Percentiles rank a stretch among this genome's conserved stretches.
phyloP scores from a whole-genome alignment of 2,888 invertebrate genomes.

The Seladonia tumulorum region DNA sequence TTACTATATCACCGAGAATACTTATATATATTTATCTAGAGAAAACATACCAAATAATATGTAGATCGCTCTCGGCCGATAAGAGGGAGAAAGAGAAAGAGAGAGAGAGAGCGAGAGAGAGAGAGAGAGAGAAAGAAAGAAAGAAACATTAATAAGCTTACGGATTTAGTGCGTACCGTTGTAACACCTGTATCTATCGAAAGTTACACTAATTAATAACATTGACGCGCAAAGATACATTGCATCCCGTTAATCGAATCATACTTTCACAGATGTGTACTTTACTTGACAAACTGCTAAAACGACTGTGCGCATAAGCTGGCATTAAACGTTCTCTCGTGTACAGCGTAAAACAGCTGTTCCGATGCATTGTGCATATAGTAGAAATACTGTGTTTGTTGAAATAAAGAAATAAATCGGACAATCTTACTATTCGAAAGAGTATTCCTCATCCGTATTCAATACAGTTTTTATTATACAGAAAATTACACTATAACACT shows the following conservation, averaged over 20 bases:
- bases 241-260: slow-evolving; percentile 53
- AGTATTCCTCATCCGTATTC: slow-evolving; percentile 11
- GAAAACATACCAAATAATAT: slow-evolving; percentile 45
- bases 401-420: slow-evolving; percentile 65
- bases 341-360: slow-evolving; percentile 55
- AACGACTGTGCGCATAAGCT: slow-evolving; percentile 40
- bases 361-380: slow-evolving; percentile 60
- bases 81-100: not conserved
- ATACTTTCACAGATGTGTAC: slow-evolving; percentile 46
- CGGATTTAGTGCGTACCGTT: slow-evolving; percentile 70
- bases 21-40: slow-evolving; percentile 53
- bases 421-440: slow-evolving; percentile 37
- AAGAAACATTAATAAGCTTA: slow-evolving; percentile 60
- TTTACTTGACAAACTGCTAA: slow-evolving; percentile 42
- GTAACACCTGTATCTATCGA: slow-evolving; percentile 72
- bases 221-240: slow-evolving; percentile 70
- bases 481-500: not conserved
- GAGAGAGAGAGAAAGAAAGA: not conserved
- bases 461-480: not conserved
- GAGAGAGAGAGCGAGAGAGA: not conserved
- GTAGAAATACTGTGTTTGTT: slow-evolving; percentile 65
- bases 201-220: slow-evolving; percentile 69
- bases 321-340: slow-evolving; percentile 37
- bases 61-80: slow-evolving; percentile 61
- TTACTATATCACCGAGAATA: slow-evolving; percentile 52